Base-by-base conservation (phyloP, 2,797 vertebrate species). In the Poeciliopsis infans region DNA sequence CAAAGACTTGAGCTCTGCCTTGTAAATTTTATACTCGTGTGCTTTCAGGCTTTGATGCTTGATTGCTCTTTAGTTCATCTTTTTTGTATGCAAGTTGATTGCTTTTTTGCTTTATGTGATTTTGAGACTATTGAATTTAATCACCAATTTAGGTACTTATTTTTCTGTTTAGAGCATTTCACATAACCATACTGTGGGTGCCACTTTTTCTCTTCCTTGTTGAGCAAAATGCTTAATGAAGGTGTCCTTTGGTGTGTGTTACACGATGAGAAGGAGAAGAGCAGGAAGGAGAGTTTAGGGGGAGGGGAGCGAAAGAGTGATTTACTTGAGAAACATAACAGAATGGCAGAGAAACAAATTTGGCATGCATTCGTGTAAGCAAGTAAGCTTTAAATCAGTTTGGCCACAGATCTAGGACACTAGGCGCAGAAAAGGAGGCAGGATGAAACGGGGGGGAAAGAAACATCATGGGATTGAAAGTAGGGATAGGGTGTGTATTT, bases 311-410 rank as follows among this genome's bases (percentile, higher is more conserved):
- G 31, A 72, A 18, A 82, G 68, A 80, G 85, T 28, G 57, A 78
- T 87, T 84, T 77, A 68, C 83, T 85, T 81, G 89, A 92, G 88
- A 91, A 91, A 89, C 93, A 91, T 93, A 92, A 84, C 94, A 93
- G 91, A 94, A 95, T 89, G n/a, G 92, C 94, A 93, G 90, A 89
- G 93, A 95, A 95, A 94, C 91, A 92, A 88, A 94, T 94, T 94
- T 95, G 94, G 93, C 94, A 94, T 90, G 92, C 84, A 76, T 91
- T 88, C 88, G 86, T 91, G 94, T 90, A 90, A 94, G 93, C 83
- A 88, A 93, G 93, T 94, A 93, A 92, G 94, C 94, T 92, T 95
- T 93, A 93, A 95, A 95, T 95, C 93, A 94, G 94, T 95, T 95
- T 95, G 93, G 94, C 94, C 94, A 85, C 92, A 95, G 93, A 95